Base-by-base conservation (phyloP, 2,797 vertebrate species). In the Echiichthys vipera region DNA sequence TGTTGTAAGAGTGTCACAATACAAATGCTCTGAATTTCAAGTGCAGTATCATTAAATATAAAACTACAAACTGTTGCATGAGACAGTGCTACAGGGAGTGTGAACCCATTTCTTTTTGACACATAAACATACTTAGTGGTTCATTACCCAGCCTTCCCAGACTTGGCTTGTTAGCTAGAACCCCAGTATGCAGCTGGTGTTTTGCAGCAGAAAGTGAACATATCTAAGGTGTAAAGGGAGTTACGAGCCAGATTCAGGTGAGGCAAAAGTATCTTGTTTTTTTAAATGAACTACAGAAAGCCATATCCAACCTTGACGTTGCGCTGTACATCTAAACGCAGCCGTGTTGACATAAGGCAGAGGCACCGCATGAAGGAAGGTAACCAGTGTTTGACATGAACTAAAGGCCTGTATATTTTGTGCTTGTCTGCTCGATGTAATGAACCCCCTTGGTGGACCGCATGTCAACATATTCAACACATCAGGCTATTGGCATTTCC, bases 401-500 rank as follows among this genome's bases (percentile, higher is more conserved):
- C 73, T 58, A 45, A 43, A 73, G 9, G 24, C 65, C 45, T 80
- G 65, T 79, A 36, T 36, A 36, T 14, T 36, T 5, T 34, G 7
- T 5, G 10, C 15, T 51, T n/a, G 53, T 71, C 56, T 59, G 27
- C 32, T 74, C 57, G 18, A 27, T 27, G 55, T 65, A 71, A 78
- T 58, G 27, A 78, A 75, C 65, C 36, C 32, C 65, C 58, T 29
- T 27, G 59, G 43, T 77, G 50, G 54, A 76, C 50, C 66, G 63
- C 58, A 36, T 67, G 75, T 79, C 75, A 81, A 63, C 75, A 67
- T 61, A 47, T 57, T 75, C 59, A 62, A 40, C 59, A 55, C 71
- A 65, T 77, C 72, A 64, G 77, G 29, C 68, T 66, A 45, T 47
- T 34, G 32, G 25, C 24, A 32, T 69, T 36, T 74, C 72, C 67